These are phyloP conservation scores for Agrochola litura DNA, from an alignment of 2,888 invertebrate species.

Conservation along the genomic window DNA sequence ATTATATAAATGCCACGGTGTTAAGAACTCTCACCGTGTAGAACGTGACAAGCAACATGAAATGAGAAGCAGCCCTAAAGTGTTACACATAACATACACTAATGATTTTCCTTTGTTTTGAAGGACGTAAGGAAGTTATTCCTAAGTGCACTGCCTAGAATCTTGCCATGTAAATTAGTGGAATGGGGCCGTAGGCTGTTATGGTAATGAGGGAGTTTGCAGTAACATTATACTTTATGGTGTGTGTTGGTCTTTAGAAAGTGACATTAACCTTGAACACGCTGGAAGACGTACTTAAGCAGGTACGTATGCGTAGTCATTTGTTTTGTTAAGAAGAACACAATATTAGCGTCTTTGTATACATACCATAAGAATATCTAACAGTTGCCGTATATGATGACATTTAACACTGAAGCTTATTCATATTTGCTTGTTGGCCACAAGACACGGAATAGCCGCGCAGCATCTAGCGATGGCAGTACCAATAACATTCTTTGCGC, in stretches of 20 bases:
- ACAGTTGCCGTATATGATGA: not conserved
- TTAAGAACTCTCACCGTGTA: conserved; percentile 43
- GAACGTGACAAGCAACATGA: conserved; percentile 43
- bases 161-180: conserved; percentile 42
- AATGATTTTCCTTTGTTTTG: conserved; percentile 41
- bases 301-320: not conserved
- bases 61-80: conserved; percentile 28
- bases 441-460: too few relatives aligned
- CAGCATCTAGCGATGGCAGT: too few relatives aligned
- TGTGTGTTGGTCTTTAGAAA: conserved; percentile 32
- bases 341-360: not conserved
- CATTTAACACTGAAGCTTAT: not conserved
- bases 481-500: too few relatives aligned
- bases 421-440: too few relatives aligned
- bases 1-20: conserved; percentile 47
- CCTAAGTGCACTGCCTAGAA: conserved; percentile 53
- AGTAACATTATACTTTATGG: conserved; percentile 47
- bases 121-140: conserved; percentile 18
- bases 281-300: not conserved
- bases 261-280: conserved; percentile 34
- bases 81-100: conserved; percentile 26
- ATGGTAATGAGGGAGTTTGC: conserved; percentile 45
- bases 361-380: not conserved
- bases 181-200: conserved; percentile 28
- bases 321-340: not conserved